Evolutionary conservation across 2,113 vertebrate genomes (phyloP).

Genomic region (Zosterops lateralis): DNA sequence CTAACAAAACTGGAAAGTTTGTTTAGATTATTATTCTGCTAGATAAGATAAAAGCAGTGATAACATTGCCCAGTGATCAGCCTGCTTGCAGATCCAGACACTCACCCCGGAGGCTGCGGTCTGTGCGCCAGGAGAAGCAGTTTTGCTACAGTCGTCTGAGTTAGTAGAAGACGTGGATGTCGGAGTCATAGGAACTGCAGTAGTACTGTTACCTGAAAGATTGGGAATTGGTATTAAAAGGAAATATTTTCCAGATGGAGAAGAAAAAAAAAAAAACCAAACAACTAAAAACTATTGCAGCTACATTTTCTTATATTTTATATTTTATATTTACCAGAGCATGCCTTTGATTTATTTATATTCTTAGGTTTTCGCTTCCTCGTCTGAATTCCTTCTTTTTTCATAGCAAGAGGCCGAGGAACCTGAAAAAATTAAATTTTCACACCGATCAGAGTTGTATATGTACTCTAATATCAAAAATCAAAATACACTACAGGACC

Average conservation of each 20-base stretch:
- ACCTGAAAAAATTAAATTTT: constrained; percentile 77
- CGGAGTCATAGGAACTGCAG: constrained; percentile 93
- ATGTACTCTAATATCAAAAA: background rate
- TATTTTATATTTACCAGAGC: constrained; percentile 82
- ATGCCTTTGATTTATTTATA: constrained; percentile 90
- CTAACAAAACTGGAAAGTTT: constrained; percentile 74
- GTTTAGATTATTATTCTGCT: constrained; percentile 75
- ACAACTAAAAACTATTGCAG: background rate
- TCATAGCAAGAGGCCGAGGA: constrained; percentile 96
- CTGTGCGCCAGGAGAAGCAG: constrained; percentile 85
- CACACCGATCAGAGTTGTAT: background rate
- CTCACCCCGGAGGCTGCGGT: constrained; percentile 84
- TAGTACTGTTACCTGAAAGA: constrained; percentile 85
- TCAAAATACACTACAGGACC: background rate
- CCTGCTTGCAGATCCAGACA: background rate
- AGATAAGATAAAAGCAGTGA: constrained; percentile 80
- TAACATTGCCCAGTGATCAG: constrained; percentile 53
- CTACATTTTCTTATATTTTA: background rate
- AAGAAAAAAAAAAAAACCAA: background rate
- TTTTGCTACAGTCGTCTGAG: constrained; percentile 95
- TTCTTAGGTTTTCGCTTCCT: constrained; percentile 99
- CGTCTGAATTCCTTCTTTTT: constrained; percentile 99
- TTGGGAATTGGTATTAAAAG: constrained; percentile 8
- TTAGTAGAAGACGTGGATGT: constrained; percentile 95
- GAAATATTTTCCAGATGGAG: background rate